phyloP scores from a whole-genome alignment of 92 coral and sea anemone genomes.

The Paragorgia papillata region DNA sequence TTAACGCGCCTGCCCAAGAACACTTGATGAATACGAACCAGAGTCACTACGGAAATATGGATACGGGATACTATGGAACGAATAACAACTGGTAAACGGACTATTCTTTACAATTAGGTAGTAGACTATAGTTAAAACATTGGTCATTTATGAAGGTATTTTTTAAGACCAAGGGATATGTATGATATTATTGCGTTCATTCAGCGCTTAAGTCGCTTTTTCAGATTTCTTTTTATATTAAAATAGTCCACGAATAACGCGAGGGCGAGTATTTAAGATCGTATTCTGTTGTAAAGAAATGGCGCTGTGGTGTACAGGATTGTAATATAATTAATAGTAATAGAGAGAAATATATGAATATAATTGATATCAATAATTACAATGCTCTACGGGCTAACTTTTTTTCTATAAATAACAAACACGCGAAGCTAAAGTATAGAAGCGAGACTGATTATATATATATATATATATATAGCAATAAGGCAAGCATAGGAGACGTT shows the following conservation, averaged over 20 bases:
- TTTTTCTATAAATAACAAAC: too few species aligned
- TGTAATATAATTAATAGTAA: neutral
- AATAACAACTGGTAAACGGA: slow-evolving; percentile 32
- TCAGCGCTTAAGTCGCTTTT: too few species aligned
- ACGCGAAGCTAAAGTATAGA: too few species aligned
- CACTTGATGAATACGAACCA: slow-evolving; percentile 33
- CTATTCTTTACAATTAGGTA: too few species aligned
- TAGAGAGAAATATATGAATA: neutral
- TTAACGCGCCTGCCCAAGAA: slow-evolving; percentile 35
- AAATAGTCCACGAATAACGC: neutral
- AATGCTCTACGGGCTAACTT: too few species aligned
- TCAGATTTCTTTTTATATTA: neutral
- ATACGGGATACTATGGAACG: slow-evolving; percentile 21
- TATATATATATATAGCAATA: too few species aligned
- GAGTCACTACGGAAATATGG: slow-evolving; percentile 34
- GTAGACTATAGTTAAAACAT: too few species aligned
- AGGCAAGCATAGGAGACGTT: too few species aligned
- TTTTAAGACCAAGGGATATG: too few species aligned
- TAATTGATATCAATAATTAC: neutral
- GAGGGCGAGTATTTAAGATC: slow-evolving; percentile 1
- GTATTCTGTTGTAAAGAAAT: neutral
- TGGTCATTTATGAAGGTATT: too few species aligned
- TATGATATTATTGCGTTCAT: too few species aligned
- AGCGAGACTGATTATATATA: too few species aligned
- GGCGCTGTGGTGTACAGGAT: neutral